phyloP scores from a whole-genome alignment of 2,797 vertebrate genomes.

The Xenopus petersii region DNA sequence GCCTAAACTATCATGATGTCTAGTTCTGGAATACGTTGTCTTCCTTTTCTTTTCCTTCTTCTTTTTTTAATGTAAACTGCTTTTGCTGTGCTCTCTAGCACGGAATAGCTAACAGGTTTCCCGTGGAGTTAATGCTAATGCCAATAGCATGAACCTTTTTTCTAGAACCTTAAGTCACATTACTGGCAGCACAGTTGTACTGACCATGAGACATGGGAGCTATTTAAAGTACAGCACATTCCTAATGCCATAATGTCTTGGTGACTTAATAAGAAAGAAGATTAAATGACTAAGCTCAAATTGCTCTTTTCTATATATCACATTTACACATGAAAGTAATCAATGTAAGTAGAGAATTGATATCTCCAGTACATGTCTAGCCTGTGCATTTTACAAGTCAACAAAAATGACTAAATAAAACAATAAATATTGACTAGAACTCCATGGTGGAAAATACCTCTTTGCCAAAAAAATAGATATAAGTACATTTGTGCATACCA shows the following conservation, averaged over 20 bases:
- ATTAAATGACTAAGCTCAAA: slow-evolving; percentile 22
- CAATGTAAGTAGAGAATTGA: too few species aligned
- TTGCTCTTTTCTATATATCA: background rate
- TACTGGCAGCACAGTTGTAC: slow-evolving; percentile 41
- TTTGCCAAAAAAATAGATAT: too few species aligned
- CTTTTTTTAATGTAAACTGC: background rate
- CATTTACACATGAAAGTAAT: background rate
- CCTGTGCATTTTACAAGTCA: too few species aligned
- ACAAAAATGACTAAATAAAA: too few species aligned
- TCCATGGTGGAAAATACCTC: too few species aligned
- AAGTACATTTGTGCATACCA: too few species aligned
- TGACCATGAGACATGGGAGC: slow-evolving; percentile 26
- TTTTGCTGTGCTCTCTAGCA: slow-evolving; percentile 3
- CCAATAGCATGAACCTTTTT: slow-evolving; percentile 48
- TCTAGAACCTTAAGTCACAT: slow-evolving; percentile 5
- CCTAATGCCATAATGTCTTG: slow-evolving; percentile 24
- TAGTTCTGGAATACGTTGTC: background rate
- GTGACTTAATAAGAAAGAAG: slow-evolving; percentile 34
- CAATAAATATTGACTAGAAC: too few species aligned
- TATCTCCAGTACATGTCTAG: background rate
- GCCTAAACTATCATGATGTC: background rate
- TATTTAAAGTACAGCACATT: slow-evolving; percentile 25
- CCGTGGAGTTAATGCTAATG: slow-evolving; percentile 49
- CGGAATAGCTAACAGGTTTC: slow-evolving; percentile 43
- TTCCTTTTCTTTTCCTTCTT: background rate